Base-by-base conservation (phyloP, 1,140 invertebrate genomes). In the Megalopta genalis region DNA sequence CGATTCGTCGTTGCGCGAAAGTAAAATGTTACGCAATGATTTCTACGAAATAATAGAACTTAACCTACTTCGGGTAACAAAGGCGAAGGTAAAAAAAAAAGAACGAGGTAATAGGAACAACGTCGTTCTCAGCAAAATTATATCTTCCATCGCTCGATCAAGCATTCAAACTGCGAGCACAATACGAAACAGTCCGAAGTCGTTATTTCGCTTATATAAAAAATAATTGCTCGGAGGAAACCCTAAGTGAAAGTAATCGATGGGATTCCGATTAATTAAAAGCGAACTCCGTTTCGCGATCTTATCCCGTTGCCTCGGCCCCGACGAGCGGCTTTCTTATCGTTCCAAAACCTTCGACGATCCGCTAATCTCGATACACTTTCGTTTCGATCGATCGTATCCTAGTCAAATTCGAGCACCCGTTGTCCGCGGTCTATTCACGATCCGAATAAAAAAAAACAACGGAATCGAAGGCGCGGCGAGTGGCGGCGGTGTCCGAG, bases 191-290 rank as follows among this genome's bases (percentile, higher is more conserved):
- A 52, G 68, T 49, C 54, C 23, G 68, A 25, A 9, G n/a, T 42
- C 59, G 32, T 54, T 62, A 70, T 71, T 69, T 12, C 59, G 46
- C 68, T 77, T 77, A 77, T 37, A 64, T 77, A 71, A 77, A 71
- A 77, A 71, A 71, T 71, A 72, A 77, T 77, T 72, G 60, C 60
- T 27, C 4, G 21, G 75, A n/a, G 42, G 59, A 70, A 77, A 64
- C 76, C 23, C 1, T 52, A 27, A 64, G 76, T 72, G 76, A 77
- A 77, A 77, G 76, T 72, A 71, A 77, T 77, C 23, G 76, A 77
- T 54, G 60, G 32, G 21, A 52, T 49, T 52, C 10, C 54, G 68
- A 71, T 72, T 64, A 77, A 77, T 77, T 77, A 77, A 77, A 77
- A 71, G 67, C 57, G 25, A 70, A 42, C 42, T 27, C 62, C 68